These are phyloP conservation scores for Cryptoblepharus egeriae DNA, from an alignment of 2,797 vertebrate species.

Conservation along the genomic window DNA sequence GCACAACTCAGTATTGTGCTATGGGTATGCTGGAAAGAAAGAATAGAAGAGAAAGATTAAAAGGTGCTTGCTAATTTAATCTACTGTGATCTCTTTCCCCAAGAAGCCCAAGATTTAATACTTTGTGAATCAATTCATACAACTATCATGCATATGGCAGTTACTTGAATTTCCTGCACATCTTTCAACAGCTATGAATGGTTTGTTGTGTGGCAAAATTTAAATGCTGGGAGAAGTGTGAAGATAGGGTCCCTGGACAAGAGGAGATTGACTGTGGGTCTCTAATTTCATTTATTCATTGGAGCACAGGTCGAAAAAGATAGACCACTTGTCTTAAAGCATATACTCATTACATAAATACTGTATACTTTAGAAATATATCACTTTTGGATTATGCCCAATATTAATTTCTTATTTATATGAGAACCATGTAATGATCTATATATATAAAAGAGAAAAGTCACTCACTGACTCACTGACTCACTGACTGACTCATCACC, in stretches of 20 bases:
- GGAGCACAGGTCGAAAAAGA: too few species aligned
- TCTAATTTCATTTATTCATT: too few species aligned
- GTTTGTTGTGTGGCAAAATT: background rate
- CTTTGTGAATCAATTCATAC: slow-evolving; percentile 7
- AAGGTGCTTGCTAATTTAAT: slow-evolving; percentile 48
- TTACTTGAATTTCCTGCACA: background rate
- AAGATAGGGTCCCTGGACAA: too few species aligned
- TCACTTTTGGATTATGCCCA: background rate
- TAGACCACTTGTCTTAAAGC: too few species aligned
- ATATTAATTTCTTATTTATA: background rate
- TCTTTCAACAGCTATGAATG: background rate
- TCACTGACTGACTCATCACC: too few species aligned
- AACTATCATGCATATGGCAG: background rate
- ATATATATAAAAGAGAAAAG: too few species aligned
- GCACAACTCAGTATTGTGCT: slow-evolving; percentile 47
- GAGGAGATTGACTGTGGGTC: too few species aligned
- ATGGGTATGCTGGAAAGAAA: slow-evolving; percentile 13
- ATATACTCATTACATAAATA: background rate
- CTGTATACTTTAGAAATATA: background rate
- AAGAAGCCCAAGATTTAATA: slow-evolving; percentile 43
- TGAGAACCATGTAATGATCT: slow-evolving; percentile 35
- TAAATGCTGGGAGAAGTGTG: background rate
- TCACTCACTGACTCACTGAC: too few species aligned
- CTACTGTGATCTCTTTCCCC: background rate
- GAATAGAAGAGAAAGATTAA: slow-evolving; percentile 53